Evolutionary conservation across 2,797 vertebrate genomes (phyloP), one percentile per base, ranked within the genome.

Genomic region (Gymnothorax javanicus): DNA sequence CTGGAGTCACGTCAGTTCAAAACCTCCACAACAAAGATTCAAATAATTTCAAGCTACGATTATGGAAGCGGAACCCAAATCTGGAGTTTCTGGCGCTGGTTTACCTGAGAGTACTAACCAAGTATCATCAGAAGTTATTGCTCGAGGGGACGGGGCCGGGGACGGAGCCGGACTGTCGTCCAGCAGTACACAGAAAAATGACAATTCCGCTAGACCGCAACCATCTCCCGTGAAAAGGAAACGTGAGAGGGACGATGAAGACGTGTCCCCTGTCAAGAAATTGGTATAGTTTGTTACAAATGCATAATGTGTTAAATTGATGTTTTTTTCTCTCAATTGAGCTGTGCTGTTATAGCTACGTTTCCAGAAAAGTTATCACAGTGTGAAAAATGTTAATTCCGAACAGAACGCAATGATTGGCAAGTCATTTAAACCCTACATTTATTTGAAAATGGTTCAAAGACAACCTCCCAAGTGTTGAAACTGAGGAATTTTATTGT

Each of bases 141-240:
- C 75, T 52, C 43, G 71, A 79, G 86, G 67, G 9, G 58, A 57
- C 17, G 86, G 67, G 9, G 58, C 33, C 17, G 86, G 83, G 20
- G 60, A 87, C 57, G 58, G 71, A 9, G 60, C 84, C 69, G 58
- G 71, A 12, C 57, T 83, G 3, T 56, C 23, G 5, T 52, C 43
- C 7, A 20, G 50, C 59, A 75, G 82, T 43, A 64, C 23, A 54
- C 25, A 84, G 69, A 43, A 7, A 7, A 15, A 20, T 43, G 57
- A 43, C 15, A 83, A 27, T 50, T 84, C 60, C 12, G 58, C 15
- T 11, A 67, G 12, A 23, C 27, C 57, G 23, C 81, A 15, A 8
- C 23, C 9, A 56, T 54, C 62, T 12, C 27, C 43, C 56, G 23
- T 58, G 56, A 84, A 84, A 83, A 87, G 83, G 67, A 87, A 73